Percentiles rank a stretch among this genome's conserved stretches.
phyloP scores from a whole-genome alignment of 1,140 invertebrate genomes.

The Limonius californicus region DNA sequence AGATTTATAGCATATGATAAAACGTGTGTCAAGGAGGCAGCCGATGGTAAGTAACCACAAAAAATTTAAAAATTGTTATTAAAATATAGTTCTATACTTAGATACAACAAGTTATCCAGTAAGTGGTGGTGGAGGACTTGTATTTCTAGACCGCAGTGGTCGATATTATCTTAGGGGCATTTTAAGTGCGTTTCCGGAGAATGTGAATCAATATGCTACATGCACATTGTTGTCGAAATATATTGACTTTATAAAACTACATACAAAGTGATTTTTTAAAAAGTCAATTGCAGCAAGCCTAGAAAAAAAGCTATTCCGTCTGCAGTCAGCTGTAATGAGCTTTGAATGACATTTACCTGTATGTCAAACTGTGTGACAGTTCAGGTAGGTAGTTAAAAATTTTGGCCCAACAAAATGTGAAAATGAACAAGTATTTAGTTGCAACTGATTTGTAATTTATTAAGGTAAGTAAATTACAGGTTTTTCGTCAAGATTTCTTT shows the following conservation, averaged over 20 bases:
- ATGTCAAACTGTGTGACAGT: too few relatives aligned
- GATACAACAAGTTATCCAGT: constrained; percentile 37
- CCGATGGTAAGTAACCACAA: neutral
- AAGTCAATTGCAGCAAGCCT: too few relatives aligned
- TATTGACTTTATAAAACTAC: neutral
- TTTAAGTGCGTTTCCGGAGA: constrained; percentile 37
- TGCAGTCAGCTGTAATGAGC: too few relatives aligned
- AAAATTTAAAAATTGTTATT: neutral
- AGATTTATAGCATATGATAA: constrained; percentile 26
- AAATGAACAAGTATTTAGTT: too few relatives aligned
- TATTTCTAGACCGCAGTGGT: constrained; percentile 30
- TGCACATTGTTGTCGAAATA: constrained; percentile 35
- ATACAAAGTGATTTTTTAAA: too few relatives aligned
- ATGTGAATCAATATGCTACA: constrained; percentile 37
- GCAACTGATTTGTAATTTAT: too few relatives aligned
- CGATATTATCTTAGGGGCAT: constrained; percentile 41
- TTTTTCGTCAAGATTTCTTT: too few relatives aligned
- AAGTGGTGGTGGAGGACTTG: constrained; percentile 42
- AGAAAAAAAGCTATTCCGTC: too few relatives aligned
- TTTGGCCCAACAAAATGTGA: too few relatives aligned
- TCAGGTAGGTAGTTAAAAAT: too few relatives aligned
- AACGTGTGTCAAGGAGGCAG: constrained; percentile 27
- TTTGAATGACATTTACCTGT: too few relatives aligned
- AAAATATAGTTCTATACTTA: constrained; percentile 18
- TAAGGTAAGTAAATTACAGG: too few relatives aligned